Evolutionary conservation across 2,113 vertebrate genomes (phyloP).

Genomic region (Gavialis gangeticus): DNA sequence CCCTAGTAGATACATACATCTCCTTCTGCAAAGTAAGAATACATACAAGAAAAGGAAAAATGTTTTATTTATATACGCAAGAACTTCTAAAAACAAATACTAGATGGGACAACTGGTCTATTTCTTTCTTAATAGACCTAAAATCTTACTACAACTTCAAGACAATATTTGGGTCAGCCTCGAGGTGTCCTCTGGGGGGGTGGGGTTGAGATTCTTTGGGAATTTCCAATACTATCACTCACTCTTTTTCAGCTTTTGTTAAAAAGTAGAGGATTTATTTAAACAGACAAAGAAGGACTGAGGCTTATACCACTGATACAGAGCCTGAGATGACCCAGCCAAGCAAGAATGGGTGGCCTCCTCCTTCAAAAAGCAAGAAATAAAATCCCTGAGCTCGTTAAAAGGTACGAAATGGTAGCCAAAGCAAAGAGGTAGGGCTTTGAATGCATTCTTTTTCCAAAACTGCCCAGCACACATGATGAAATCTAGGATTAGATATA

Average conservation of each 20-base stretch:
- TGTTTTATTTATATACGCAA: neutral
- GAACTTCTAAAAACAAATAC: neutral
- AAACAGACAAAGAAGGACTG: neutral
- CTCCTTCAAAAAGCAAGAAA: neutral
- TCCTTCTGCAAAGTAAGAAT: neutral
- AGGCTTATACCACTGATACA: neutral
- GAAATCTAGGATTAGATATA: neutral
- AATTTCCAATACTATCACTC: neutral
- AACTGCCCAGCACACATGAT: neutral
- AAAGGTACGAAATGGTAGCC: neutral
- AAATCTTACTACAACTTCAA: neutral
- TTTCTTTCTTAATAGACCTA: neutral
- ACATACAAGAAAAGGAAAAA: neutral
- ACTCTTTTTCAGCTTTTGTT: neutral
- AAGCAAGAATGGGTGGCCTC: neutral
- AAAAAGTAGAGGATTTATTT: neutral
- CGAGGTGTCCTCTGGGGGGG: neutral
- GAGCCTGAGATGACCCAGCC: neutral
- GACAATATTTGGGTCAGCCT: neutral
- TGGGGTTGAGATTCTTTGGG: neutral
- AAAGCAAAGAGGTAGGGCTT: neutral
- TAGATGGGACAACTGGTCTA: neutral
- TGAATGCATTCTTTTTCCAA: neutral
- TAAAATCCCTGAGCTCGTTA: neutral
- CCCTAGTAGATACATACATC: no score